Percentiles rank a stretch among this genome's conserved stretches.
phyloP scores from a whole-genome alignment of 2,113 vertebrate species.

The Oreochromis niloticus region DNA sequence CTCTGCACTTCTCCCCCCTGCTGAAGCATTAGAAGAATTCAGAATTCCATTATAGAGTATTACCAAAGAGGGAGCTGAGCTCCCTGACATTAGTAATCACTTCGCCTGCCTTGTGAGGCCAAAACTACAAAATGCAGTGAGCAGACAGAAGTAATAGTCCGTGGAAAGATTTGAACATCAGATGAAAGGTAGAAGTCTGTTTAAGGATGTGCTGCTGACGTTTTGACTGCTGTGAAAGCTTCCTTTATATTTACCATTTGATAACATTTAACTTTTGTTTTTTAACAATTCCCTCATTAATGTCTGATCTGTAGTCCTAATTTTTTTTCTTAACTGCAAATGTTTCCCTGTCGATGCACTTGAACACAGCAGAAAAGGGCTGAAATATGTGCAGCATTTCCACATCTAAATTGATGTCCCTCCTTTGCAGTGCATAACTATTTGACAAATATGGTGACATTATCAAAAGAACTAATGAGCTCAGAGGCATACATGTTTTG shows the following conservation, averaged over 20 bases:
- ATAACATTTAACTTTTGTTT: neutral
- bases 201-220: neutral
- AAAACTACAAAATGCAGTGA: neutral
- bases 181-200: neutral
- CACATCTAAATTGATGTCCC: neutral
- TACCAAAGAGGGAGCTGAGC: conserved; percentile 33
- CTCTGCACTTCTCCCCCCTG: neutral
- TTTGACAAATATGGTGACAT: neutral
- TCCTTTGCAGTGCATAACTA: neutral
- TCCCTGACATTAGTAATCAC: conserved; percentile 11
- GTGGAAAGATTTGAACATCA: neutral
- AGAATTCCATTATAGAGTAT: conserved; percentile 44
- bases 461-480: neutral
- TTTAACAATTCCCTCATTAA: neutral
- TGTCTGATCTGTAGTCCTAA: neutral
- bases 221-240: neutral
- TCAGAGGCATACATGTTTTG: neutral
- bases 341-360: neutral
- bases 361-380: neutral
- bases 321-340: neutral
- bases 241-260: neutral
- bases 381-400: neutral
- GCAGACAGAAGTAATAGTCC: neutral
- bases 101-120: conserved; percentile 1
- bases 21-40: conserved; percentile 9